Percentiles rank a stretch among this genome's conserved stretches.
These are phyloP conservation scores for Tubulanus polymorphus DNA, from an alignment of 2,888 invertebrate species.

Conservation along the genomic window DNA sequence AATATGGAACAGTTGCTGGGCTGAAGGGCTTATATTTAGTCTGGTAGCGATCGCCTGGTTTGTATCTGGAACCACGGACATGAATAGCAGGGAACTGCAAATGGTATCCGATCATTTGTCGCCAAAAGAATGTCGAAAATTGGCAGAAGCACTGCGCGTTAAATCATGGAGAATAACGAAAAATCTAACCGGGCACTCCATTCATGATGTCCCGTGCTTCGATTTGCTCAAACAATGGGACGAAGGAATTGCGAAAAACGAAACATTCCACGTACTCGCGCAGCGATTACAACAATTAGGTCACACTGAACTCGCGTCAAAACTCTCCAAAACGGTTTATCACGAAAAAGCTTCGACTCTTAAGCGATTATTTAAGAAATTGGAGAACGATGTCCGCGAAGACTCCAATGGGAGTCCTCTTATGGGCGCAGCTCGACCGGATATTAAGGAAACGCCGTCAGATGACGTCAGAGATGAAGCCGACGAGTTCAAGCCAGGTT, in stretches of 20 bases:
- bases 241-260: conserved; percentile 25
- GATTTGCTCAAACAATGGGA: conserved; percentile 30
- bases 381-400: too few species aligned
- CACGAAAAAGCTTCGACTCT: conserved; percentile 30
- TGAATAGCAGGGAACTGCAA: conserved; percentile 39
- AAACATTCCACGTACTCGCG: conserved; percentile 35
- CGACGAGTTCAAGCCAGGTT: too few species aligned
- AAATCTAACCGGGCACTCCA: conserved; percentile 10
- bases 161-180: conserved; percentile 20
- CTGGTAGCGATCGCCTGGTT: neutral
- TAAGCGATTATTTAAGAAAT: conserved; percentile 22
- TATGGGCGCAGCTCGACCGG: too few species aligned
- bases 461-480: too few species aligned
- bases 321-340: conserved; percentile 29
- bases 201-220: conserved; percentile 26
- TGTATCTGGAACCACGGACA: conserved; percentile 24
- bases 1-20: too few species aligned
- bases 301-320: conserved; percentile 27
- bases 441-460: too few species aligned
- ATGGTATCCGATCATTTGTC: conserved; percentile 36
- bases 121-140: conserved; percentile 26
- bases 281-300: conserved; percentile 35
- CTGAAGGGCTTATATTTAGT: too few species aligned
- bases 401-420: too few species aligned
- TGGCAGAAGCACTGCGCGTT: conserved; percentile 27